Evolutionary conservation across 2,113 vertebrate species (phyloP), one percentile per base, ranked within the genome.

Genomic region (Ailuropoda melanoleuca): DNA sequence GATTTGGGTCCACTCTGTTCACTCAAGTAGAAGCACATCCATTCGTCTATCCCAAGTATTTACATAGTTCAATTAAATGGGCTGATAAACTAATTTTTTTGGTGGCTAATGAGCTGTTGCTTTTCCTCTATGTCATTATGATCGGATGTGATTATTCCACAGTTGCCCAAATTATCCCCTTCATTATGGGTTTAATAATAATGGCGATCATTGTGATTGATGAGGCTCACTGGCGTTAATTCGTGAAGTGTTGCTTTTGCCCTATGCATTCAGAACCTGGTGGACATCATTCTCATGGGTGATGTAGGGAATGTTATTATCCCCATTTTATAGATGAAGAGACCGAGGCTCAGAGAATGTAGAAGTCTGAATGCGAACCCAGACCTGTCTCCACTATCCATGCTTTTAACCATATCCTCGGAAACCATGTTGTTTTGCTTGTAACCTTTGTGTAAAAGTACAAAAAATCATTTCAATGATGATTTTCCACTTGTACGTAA

Each of bases 21-120:
- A 55, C 14, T 80, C 29, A 34, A 48, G 31, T 82, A 23, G 72
- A 72, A 68, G 84, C 19, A 8, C 37, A 39, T 58, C 46, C 37
- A 31, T 89, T 95, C 50, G 19, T 64, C 93, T 74, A 10, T 39
- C 72, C 78, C 13, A 80, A 8, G 56, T 86, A 62, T 92, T 94
- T 88, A 85, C 3, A 53, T 11, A 77, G 95, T 82, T 90, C 75
- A 87, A 14, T 53, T 75, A 88, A 85, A 70, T 48, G 93, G 72
- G 55, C 39, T 86, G 78, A 88, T 96, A 66, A 58, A 93, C 60
- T 39, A 55, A 48, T 93, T 48, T 58, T 95, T 93, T 46, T 70
- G 23, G 62, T 95, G 39, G 50, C 53, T 78, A 66, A 64, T 70
- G 85, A 93, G 37, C 68, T 93, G 78, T 92, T 91, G 39, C 60